Evolutionary conservation across 30 jellyfish, hydroid and myxozoan genomes (phyloP).

Genomic region (Mastigias papua): DNA sequence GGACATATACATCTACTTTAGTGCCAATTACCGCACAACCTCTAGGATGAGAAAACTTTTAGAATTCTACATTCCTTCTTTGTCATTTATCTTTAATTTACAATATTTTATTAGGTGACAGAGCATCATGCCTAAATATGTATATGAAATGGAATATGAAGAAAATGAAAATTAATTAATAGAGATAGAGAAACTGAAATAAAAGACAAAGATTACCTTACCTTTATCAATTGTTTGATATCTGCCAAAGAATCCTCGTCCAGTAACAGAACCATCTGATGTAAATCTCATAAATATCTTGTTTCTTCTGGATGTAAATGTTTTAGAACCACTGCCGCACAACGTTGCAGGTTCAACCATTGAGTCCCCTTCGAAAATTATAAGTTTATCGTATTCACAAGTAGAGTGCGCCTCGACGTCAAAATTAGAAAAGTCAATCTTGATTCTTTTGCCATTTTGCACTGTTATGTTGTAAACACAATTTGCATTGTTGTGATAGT

Average conservation of each 20-base stretch:
- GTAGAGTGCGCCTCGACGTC: not conserved
- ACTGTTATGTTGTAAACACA: not conserved
- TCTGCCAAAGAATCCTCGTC: not conserved
- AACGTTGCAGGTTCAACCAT: not conserved
- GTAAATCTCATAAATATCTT: not conserved
- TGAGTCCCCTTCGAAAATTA: not conserved
- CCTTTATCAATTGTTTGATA: not conserved
- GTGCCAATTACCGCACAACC: too few relatives aligned
- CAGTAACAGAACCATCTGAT: not conserved
- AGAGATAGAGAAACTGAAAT: not conserved
- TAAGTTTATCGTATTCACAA: not conserved
- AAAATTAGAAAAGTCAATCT: not conserved
- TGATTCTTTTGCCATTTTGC: not conserved
- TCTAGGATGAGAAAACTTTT: too few relatives aligned
- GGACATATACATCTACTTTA: too few relatives aligned
- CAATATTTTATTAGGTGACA: too few relatives aligned
- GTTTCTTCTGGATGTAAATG: not conserved
- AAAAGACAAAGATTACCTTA: too few relatives aligned
- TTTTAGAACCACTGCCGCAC: slow-evolving; percentile 1
- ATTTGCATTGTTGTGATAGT: not conserved
- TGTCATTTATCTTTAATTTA: too few relatives aligned
- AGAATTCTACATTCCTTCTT: too few relatives aligned
- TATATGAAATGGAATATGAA: too few relatives aligned
- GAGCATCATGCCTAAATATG: too few relatives aligned
- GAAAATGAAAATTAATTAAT: not conserved